phyloP scores from a whole-genome alignment of 2,797 vertebrate species.

The Dallia pectoralis region DNA sequence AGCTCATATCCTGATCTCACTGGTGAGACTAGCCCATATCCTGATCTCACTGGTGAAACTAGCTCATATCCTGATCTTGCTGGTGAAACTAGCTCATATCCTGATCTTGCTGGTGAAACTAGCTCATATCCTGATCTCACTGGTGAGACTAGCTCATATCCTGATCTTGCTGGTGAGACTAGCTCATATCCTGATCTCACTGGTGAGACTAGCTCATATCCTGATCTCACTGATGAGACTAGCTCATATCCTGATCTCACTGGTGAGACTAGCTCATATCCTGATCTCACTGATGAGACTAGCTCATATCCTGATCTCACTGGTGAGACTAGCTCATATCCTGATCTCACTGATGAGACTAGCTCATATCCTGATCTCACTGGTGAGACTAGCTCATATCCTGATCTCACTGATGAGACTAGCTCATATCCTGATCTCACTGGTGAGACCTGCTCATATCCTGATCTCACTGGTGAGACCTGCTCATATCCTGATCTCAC shows the following conservation, averaged over 20 bases:
- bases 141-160: background rate
- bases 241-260: background rate
- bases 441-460: background rate
- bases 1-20: background rate
- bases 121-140: background rate
- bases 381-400: background rate
- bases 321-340: background rate
- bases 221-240: constrained; percentile 6
- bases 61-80: background rate
- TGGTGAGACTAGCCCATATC: background rate
- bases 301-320: background rate
- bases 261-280: background rate
- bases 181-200: background rate
- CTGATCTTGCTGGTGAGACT: constrained; percentile 4
- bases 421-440: background rate
- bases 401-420: constrained; percentile 6
- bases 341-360: constrained; percentile 6
- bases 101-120: constrained; percentile 2
- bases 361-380: background rate
- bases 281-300: constrained; percentile 6
- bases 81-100: background rate
- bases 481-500: background rate
- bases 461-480: constrained; percentile 4
- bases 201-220: background rate
- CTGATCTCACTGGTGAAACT: constrained; percentile 4